Percentiles rank a stretch among this genome's conserved stretches.
phyloP scores from a whole-genome alignment of 92 coral and sea anemone species.

The Hydrozoanthus gracilis region DNA sequence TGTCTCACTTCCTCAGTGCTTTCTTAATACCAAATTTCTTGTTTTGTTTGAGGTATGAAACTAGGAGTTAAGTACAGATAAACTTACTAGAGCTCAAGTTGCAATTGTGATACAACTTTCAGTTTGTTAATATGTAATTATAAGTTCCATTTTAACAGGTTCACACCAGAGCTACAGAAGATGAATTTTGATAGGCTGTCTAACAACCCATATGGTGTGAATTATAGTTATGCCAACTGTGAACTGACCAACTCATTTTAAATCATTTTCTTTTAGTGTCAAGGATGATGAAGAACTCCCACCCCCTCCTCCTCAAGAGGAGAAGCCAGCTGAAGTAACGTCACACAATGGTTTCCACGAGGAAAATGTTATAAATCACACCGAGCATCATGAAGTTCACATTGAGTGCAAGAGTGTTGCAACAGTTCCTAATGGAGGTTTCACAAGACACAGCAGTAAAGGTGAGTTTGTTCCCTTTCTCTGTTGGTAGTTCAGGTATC shows the following conservation, averaged over 20 bases:
- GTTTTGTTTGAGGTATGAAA: no score
- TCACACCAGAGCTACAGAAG: no score
- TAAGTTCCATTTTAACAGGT: no score
- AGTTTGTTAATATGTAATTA: no score
- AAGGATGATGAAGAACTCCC: conserved; percentile 53
- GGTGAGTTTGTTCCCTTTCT: conserved; percentile 47
- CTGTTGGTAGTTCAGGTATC: neutral
- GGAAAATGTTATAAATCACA: conserved; percentile 32
- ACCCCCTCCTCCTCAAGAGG: conserved; percentile 46
- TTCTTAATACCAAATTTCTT: no score
- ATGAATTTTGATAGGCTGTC: no score
- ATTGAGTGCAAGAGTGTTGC: conserved; percentile 67
- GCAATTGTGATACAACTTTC: no score
- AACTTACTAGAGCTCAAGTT: no score
- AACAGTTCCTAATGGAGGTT: conserved; percentile 85
- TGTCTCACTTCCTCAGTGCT: no score
- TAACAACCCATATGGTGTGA: no score
- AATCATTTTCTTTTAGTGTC: neutral
- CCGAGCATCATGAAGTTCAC: conserved; percentile 35
- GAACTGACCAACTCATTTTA: neutral
- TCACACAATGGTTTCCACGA: conserved; percentile 77
- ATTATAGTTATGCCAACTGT: no score
- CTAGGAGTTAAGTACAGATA: no score
- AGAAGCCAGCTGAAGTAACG: conserved; percentile 23
- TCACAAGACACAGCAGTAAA: conserved; percentile 73